Percentiles rank a stretch among this genome's conserved stretches.
Conservation (phyloP, 2,888 invertebrate genomes). For the Pegoplata infirma region DNA sequence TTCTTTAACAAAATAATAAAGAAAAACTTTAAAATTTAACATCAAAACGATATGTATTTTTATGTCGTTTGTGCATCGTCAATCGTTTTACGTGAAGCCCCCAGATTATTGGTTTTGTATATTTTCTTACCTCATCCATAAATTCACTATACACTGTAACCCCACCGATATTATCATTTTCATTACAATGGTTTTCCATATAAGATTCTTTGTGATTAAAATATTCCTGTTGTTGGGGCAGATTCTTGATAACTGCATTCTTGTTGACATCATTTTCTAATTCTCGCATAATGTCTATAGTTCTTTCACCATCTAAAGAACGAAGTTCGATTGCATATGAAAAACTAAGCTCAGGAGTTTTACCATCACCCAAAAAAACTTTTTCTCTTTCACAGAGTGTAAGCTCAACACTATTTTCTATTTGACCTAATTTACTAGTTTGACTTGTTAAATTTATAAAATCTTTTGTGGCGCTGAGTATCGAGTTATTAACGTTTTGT, state of each 20-base stretch:
- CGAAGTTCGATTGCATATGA: slow-evolving; percentile 40
- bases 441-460: slow-evolving; percentile 27
- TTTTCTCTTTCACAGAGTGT: slow-evolving; percentile 45
- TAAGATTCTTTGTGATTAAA: neutral
- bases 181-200: neutral
- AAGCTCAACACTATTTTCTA: slow-evolving; percentile 52
- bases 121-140: slow-evolving; percentile 18
- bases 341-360: slow-evolving; percentile 22
- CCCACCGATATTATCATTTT: neutral
- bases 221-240: neutral
- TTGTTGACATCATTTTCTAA: neutral
- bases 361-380: neutral
- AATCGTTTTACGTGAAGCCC: too few species aligned
- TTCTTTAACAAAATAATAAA: too few species aligned
- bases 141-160: neutral
- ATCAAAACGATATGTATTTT: too few species aligned
- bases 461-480: slow-evolving; percentile 13
- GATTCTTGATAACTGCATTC: neutral
- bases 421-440: slow-evolving; percentile 20
- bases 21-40: too few species aligned
- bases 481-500: neutral
- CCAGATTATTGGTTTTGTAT: too few species aligned
- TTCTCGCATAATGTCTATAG: slow-evolving; percentile 34
- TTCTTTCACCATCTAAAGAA: slow-evolving; percentile 21
- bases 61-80: too few species aligned